A percentile compares a stretch with the other conserved stretches of the same genome.
These are phyloP conservation scores for Sorex maritimensis DNA, from an alignment of 2,797 vertebrate genomes.

Conservation along the genomic window DNA sequence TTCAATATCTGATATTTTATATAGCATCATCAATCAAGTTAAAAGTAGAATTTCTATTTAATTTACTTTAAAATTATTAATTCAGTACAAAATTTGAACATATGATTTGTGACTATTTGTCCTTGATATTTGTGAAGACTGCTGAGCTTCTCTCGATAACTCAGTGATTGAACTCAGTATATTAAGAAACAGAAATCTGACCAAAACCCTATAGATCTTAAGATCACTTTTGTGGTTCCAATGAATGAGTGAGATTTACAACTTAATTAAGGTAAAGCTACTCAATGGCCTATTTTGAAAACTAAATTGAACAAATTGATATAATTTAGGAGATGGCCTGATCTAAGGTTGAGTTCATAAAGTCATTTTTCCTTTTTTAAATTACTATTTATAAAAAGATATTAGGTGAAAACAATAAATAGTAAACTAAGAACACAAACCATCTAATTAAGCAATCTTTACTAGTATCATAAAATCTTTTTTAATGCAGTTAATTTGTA, in stretches of 20 bases:
- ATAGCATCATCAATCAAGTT: slow-evolving; percentile 43
- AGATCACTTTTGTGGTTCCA: background rate
- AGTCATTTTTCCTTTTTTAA: background rate
- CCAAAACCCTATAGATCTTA: background rate
- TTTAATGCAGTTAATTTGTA: slow-evolving; percentile 38
- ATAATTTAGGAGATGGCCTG: slow-evolving; percentile 61
- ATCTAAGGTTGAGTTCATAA: slow-evolving; percentile 67
- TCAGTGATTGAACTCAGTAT: background rate
- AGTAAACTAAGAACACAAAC: too few species aligned
- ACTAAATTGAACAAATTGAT: slow-evolving; percentile 49
- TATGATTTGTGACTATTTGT: slow-evolving; percentile 50
- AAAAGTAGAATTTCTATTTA: slow-evolving; percentile 61
- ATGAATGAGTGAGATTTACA: background rate
- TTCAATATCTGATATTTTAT: background rate
- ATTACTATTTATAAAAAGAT: too few species aligned
- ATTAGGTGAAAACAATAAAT: too few species aligned
- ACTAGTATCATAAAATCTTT: background rate
- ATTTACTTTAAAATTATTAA: slow-evolving; percentile 62
- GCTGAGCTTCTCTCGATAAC: background rate
- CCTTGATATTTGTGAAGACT: slow-evolving; percentile 37
- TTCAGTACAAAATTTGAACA: slow-evolving; percentile 27
- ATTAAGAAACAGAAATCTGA: slow-evolving; percentile 54
- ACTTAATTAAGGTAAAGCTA: background rate
- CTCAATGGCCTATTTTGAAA: background rate
- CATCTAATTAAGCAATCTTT: too few species aligned